Base-by-base conservation (phyloP, 2,113 vertebrate species). In the Pygoscelis adeliae region DNA sequence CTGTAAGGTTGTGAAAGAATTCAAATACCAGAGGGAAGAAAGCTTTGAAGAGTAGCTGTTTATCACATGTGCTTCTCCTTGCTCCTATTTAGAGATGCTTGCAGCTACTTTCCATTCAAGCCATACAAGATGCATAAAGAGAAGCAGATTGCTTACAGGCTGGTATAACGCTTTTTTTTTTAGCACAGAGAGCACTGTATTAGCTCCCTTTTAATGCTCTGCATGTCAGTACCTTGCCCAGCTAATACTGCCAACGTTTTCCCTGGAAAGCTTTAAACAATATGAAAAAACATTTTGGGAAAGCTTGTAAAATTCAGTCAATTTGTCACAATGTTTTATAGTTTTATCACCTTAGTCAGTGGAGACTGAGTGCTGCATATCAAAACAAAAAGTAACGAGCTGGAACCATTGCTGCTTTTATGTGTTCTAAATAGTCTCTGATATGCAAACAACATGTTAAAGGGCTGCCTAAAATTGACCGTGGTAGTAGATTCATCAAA, bases 291-390 rank as follows among this genome's bases (percentile, higher is more conserved):
- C 82, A 95, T 89, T 96, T 95, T 87, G 83, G 69, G 95, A 89
- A 96, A 69, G 81, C 91, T 94, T 96, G 93, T 97, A 97, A 96
- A 95, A 96, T 94, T 83, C 91, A 91, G 93, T 96, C 95, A 93
- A 73, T 93, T 95, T 95, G 85, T 93, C 91, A 96, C 46, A 30
- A 69, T 83, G 84, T 91, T 97, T 96, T 95, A 72, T 58, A 15
- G 70, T 89, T 96, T 96, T 95, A 95, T 94, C 94, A 95, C 93
- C 71, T 96, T 77, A 85, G 89, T 94, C 91, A 89, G 82, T 63
- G 63, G 87, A 87, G 91, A 91, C 62, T 18, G 70, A 27, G 13
- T 77, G 66, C 82, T 76, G 84, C 53, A 70, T 77, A 69, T 69
- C 87, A 71, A 83, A 89, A n/a, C 38, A 53, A 32, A 74, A 74